Base-by-base conservation (phyloP, 2,113 vertebrate species). In the Microcebus jonahi region DNA sequence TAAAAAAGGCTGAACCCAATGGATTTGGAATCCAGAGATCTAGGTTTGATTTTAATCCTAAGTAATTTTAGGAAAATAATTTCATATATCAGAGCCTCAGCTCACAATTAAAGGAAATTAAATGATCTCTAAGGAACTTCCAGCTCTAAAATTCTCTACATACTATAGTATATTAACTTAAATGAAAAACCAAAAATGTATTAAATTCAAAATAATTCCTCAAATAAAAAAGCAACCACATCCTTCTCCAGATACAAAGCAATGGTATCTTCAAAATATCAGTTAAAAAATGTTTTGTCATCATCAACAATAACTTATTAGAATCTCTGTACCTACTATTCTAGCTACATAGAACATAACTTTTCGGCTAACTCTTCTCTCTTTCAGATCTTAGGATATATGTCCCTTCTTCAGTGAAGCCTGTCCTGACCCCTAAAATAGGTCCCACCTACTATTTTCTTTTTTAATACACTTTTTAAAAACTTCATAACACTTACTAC, bases 141-240 rank as follows among this genome's bases (percentile, higher is more conserved):
- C 13, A 92, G 23, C 36, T 87, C 53, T 81, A 89, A 42, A 90
- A 94, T 87, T 95, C 23, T 92, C 55, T 92, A 57, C 4, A 77
- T 3, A 94, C 7, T 45, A 70, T 45, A 73, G 29, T 31, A 70
- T 29, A 73, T 82, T 88, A 61, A 93, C 61, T 45, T 81, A 73
- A 55, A 96, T 92, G 57, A 83, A 76, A 95, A 90, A 2, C 3
- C 17, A 6, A 90, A 75, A 90, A 50, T 81, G 4, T 67, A 71
- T 36, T 73, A 84, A 89, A n/a, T 67, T 13, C 20, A 53, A 79
- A 17, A 80, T 63, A 96, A 94, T 75, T 80, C 34, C 23, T 93
- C 39, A 42, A 93, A 79, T 91, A 57, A 61, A 96, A 95, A 93
- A 55, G 27, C 34, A 85, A 85, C 27, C 36, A 59, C 36, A 53